Conservation (phyloP, 2,797 vertebrate species). For the Onychomys leucogaster region DNA sequence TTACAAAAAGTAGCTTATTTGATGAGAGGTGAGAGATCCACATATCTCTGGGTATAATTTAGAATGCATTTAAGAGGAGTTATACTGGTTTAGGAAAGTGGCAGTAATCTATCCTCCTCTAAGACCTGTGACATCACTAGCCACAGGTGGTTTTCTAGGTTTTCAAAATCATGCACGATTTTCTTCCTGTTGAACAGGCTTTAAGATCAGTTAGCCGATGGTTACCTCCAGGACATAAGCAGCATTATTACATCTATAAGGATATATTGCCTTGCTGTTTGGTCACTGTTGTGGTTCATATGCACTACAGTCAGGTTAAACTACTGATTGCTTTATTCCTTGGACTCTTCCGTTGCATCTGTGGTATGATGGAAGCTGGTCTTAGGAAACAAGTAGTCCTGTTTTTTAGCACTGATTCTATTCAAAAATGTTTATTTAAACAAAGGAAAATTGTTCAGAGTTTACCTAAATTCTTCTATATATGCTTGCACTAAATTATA, state of each 20-base stretch:
- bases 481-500: not conserved
- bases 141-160: not conserved
- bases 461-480: constrained; percentile 16
- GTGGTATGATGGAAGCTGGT: not conserved
- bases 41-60: not conserved
- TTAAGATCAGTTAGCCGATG: not conserved
- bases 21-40: too few relatives aligned
- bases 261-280: not conserved
- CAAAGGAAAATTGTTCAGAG: not conserved
- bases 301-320: not conserved
- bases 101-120: not conserved
- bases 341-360: too few relatives aligned
- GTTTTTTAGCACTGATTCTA: not conserved
- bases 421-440: not conserved
- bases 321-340: not conserved
- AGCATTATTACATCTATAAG: not conserved
- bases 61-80: not conserved
- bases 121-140: not conserved
- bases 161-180: not conserved
- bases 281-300: not conserved
- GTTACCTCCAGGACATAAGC: not conserved
- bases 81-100: not conserved
- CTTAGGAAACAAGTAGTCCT: not conserved
- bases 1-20: not conserved
- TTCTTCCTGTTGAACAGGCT: not conserved